Percentiles rank a stretch among this genome's conserved stretches.
phyloP scores from a whole-genome alignment of 2,888 invertebrate species.

The Nephrotoma appendiculata region DNA sequence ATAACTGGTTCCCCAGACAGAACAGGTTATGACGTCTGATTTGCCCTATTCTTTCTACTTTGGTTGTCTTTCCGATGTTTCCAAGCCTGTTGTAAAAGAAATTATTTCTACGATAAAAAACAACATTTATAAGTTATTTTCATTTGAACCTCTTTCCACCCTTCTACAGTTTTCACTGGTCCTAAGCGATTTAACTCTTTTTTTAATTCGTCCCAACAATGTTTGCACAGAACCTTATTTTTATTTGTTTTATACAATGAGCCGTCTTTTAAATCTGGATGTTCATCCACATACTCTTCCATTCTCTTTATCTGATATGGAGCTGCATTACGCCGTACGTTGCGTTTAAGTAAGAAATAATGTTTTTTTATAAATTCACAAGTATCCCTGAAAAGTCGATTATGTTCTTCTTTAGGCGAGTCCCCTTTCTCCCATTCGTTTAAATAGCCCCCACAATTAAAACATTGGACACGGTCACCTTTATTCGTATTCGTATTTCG shows the following conservation, averaged over 20 bases:
- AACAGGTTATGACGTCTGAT: too few relatives aligned
- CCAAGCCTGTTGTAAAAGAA: not conserved
- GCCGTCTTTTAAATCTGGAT: not conserved
- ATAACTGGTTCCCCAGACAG: too few relatives aligned
- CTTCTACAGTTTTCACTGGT: not conserved
- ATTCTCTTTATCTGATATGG: not conserved
- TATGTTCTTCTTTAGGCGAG: too few relatives aligned
- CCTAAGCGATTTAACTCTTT: not conserved
- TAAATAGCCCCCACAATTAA: too few relatives aligned
- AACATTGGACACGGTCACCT: too few relatives aligned
- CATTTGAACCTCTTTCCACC: not conserved
- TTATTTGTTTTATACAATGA: not conserved
- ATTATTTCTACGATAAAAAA: not conserved
- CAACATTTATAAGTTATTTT: not conserved
- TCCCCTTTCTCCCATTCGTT: too few relatives aligned
- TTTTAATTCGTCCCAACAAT: not conserved
- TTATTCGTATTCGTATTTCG: too few relatives aligned
- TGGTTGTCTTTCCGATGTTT: not conserved
- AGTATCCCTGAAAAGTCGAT: too few relatives aligned
- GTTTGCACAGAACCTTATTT: not conserved
- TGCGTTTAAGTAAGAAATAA: too few relatives aligned
- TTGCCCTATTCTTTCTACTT: too few relatives aligned
- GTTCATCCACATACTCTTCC: not conserved
- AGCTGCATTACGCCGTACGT: not conserved
- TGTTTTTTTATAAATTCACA: too few relatives aligned